phyloP scores from a whole-genome alignment of 1,140 invertebrate species.

The Spodoptera frugiperda region DNA sequence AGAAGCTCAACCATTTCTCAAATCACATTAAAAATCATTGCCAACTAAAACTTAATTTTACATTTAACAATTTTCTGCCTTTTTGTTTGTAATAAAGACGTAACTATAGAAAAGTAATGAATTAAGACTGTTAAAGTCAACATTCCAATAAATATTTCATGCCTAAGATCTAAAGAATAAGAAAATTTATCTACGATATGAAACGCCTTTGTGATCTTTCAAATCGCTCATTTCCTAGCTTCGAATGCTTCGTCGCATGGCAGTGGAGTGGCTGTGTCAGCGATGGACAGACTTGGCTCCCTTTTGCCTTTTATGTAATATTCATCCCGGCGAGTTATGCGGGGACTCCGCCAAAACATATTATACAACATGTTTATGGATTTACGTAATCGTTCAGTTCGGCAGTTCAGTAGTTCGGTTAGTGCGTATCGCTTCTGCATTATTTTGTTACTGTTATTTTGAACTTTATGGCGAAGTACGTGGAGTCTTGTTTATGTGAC shows the following conservation, averaged over 20 bases:
- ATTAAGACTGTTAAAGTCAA: no score
- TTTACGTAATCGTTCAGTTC: slow-evolving; percentile 50
- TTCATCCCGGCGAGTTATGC: slow-evolving; percentile 61
- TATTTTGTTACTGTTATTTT: slow-evolving; percentile 17
- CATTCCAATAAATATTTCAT: no score
- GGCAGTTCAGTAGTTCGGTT: slow-evolving; percentile 1
- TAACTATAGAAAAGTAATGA: no score
- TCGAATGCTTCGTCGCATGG: slow-evolving; percentile 39
- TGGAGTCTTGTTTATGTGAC: background rate
- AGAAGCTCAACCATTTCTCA: no score
- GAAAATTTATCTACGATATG: background rate
- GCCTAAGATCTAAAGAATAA: no score
- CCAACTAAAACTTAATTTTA: no score
- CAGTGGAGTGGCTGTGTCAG: slow-evolving; percentile 63
- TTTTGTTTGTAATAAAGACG: no score
- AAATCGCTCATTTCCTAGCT: slow-evolving; percentile 43
- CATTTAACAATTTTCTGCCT: no score
- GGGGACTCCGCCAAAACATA: slow-evolving; percentile 60
- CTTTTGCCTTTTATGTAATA: slow-evolving; percentile 65
- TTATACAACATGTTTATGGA: slow-evolving; percentile 60
- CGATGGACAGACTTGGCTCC: slow-evolving; percentile 61
- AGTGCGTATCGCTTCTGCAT: slow-evolving; percentile 24
- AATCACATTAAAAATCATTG: no score
- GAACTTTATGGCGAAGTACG: background rate
- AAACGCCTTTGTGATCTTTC: background rate